A percentile compares a stretch with the other conserved stretches of the same genome.
Conservation (phyloP, 1,140 invertebrate species). For the Coboldia fuscipes region DNA sequence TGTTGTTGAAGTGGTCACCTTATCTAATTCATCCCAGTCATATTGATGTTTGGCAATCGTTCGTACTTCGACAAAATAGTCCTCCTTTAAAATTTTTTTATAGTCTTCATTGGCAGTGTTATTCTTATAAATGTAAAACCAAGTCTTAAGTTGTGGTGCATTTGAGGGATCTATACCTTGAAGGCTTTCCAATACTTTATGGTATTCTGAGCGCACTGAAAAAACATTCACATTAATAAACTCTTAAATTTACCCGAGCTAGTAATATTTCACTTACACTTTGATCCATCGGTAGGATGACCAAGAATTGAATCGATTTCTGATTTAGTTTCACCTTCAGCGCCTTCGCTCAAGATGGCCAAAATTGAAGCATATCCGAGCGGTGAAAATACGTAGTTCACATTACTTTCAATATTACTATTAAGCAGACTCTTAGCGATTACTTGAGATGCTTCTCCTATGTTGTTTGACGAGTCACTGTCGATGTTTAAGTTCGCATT, state of each 20-base stretch:
- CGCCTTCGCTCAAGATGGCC: constrained; percentile 33
- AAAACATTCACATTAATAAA: not conserved
- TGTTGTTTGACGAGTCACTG: too few species aligned
- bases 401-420: constrained; percentile 25
- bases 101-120: constrained; percentile 32
- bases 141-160: constrained; percentile 35
- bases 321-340: constrained; percentile 28
- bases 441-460: too few species aligned
- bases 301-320: constrained; percentile 30
- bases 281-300: constrained; percentile 23
- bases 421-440: too few species aligned
- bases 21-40: constrained; percentile 13
- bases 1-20: too few species aligned
- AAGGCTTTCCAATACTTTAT: constrained; percentile 1
- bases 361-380: constrained; percentile 34
- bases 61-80: constrained; percentile 34
- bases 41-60: constrained; percentile 26
- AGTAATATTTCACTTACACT: constrained; percentile 2
- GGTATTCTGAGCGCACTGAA: not conserved
- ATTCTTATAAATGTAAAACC: constrained; percentile 40
- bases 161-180: constrained; percentile 14
- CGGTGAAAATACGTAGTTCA: constrained; percentile 37
- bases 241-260: not conserved
- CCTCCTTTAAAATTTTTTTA: constrained; percentile 28
- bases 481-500: too few species aligned